Conservation (phyloP, 2,113 vertebrate species). For the Rhadina sibilatrix region DNA sequence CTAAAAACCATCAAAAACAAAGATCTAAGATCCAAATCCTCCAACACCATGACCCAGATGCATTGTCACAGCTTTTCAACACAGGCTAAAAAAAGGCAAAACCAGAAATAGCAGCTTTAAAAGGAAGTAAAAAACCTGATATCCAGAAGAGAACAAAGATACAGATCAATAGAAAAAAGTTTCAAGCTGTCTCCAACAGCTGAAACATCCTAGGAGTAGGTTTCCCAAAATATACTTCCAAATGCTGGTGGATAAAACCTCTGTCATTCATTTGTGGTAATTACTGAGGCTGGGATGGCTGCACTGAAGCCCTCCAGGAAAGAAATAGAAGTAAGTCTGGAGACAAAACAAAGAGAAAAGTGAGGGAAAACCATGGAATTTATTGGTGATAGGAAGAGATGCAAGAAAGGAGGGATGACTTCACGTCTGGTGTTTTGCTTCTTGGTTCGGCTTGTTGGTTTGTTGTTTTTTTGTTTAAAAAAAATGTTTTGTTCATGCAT, state of each 20-base stretch:
- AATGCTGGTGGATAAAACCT: not conserved
- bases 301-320: not conserved
- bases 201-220: not conserved
- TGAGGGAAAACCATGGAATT: rapidly evolving
- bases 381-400: not conserved
- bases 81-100: not conserved
- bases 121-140: not conserved
- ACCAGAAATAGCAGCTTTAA: constrained; percentile 6
- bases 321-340: not conserved
- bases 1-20: not conserved
- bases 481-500: not conserved
- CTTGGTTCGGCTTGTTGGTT: not conserved
- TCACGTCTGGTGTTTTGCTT: not conserved
- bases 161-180: not conserved
- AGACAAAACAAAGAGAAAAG: not conserved
- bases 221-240: not conserved
- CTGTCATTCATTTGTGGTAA: not conserved
- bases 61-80: not conserved
- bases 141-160: constrained; percentile 1
- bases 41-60: not conserved
- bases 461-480: not conserved
- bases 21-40: not conserved
- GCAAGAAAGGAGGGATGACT: not conserved
- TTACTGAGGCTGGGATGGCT: rapidly evolving
- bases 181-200: not conserved